Evolutionary conservation across 2,113 vertebrate species (phyloP).

Genomic region (Cyprinodon brontotheroides): DNA sequence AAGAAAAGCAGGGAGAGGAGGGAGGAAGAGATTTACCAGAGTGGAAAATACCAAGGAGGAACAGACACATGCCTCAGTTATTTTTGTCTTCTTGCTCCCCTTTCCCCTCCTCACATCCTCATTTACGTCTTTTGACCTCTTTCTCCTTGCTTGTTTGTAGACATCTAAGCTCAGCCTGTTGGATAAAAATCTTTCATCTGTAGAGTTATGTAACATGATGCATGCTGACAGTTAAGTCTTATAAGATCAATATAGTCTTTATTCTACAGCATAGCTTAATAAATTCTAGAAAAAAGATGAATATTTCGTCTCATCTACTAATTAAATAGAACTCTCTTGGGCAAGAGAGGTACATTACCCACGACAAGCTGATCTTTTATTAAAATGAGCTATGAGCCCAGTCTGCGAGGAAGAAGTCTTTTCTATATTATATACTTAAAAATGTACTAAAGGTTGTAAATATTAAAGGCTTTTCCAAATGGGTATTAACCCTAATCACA

Average conservation of each 20-base stretch:
- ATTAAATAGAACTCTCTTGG: background rate
- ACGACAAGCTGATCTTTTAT: background rate
- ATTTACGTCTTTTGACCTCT: constrained; percentile 15
- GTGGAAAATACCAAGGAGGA: constrained; percentile 66
- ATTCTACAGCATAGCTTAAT: background rate
- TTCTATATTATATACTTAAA: too few species aligned
- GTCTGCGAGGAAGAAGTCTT: background rate
- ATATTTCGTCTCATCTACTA: background rate
- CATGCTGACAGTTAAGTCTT: background rate
- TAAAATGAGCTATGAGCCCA: background rate
- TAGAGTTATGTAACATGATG: too few species aligned
- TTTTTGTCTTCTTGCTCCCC: constrained; percentile 45
- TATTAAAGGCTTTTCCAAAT: background rate
- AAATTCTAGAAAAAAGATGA: background rate
- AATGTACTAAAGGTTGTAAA: too few species aligned
- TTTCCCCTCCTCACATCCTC: background rate
- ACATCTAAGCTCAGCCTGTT: background rate
- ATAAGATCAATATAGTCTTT: background rate
- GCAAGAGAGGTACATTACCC: background rate
- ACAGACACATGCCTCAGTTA: constrained; percentile 62
- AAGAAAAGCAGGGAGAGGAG: constrained; percentile 39
- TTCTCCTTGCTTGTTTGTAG: background rate
- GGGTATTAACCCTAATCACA: background rate
- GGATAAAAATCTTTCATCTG: constrained; percentile 4
- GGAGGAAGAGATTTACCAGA: constrained; percentile 59